Base-by-base conservation (phyloP, 1,140 invertebrate genomes). In the Diabrotica virgifera region DNA sequence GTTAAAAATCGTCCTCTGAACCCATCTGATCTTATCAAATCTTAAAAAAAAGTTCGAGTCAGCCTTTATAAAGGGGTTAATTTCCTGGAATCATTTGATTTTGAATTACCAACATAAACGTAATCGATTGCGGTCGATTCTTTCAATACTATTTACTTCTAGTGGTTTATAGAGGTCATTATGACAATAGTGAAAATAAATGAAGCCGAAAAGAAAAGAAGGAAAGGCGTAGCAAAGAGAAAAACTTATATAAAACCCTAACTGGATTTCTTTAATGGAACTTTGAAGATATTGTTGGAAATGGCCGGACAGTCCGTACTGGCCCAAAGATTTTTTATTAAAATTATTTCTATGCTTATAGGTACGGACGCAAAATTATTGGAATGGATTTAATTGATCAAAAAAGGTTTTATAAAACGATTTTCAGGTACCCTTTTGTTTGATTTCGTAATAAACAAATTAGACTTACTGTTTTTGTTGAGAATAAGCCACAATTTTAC, bases 241-340 rank as follows among this genome's bases (percentile, higher is more conserved):
- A 56, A 70, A 71, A 69, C 61, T 71, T 69, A 46, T n/a, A 64
- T 61, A 66, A 59, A 63, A 63, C 53, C 63, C 60, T 69, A 66
- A 65, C 59, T 64, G 56, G 64, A 72, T 72, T 70, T 63, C 68
- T 64, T 57, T 59, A 58, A 55, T 68, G 58, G 67, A 72, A 70
- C 66, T 72, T 66, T 52, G 37, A 55, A 57, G 59, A 62, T 62
- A 62, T 62, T 62, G 52, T 55, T 62, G 58, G 60, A 56, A 54
- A 61, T 24, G 24, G 24, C 24, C 24, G 24, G 24, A 24, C 24
- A 24, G 24, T 24, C 24, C 24, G 24, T 24, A 24, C 24, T 24
- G 24, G 24, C 24, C 24, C 24, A 24, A 24, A 24, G 24, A 1
- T 24, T 24, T 24, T 24, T 24, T 24, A 1, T 4, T 24, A 24